Evolutionary conservation across 2,113 vertebrate genomes (phyloP).

Genomic region (Psilopogon haemacephalus): DNA sequence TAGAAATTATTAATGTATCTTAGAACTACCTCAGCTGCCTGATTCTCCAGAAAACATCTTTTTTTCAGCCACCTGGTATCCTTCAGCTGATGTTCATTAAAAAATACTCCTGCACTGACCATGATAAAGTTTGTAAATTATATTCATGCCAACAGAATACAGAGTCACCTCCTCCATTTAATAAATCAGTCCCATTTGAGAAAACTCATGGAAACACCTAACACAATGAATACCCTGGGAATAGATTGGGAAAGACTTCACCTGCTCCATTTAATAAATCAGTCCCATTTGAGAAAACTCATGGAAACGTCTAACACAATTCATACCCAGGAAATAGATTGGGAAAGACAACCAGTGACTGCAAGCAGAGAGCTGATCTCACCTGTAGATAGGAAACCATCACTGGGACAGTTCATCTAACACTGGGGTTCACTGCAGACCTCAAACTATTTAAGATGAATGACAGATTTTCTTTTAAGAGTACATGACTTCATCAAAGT

Average conservation of each 20-base stretch:
- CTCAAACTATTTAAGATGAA: background rate
- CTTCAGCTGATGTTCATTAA: background rate
- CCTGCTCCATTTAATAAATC: background rate
- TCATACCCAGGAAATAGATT: background rate
- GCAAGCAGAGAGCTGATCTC: background rate
- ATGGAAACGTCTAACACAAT: background rate
- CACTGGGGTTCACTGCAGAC: background rate
- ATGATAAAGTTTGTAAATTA: background rate
- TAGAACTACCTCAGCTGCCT: background rate
- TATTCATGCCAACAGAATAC: background rate
- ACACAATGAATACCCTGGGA: background rate
- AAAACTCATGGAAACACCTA: background rate
- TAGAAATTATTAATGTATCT: background rate
- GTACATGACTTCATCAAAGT: background rate
- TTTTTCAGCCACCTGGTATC: background rate
- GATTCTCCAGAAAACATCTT: background rate
- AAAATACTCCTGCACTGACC: background rate
- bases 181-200: background rate
- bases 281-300: background rate
- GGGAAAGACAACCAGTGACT: background rate
- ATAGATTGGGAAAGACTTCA: background rate
- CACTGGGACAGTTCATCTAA: background rate
- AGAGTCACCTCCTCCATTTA: background rate
- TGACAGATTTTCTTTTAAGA: background rate
- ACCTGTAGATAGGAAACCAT: background rate